phyloP scores from a whole-genome alignment of 2,888 invertebrate species.

The Cephus runcator region DNA sequence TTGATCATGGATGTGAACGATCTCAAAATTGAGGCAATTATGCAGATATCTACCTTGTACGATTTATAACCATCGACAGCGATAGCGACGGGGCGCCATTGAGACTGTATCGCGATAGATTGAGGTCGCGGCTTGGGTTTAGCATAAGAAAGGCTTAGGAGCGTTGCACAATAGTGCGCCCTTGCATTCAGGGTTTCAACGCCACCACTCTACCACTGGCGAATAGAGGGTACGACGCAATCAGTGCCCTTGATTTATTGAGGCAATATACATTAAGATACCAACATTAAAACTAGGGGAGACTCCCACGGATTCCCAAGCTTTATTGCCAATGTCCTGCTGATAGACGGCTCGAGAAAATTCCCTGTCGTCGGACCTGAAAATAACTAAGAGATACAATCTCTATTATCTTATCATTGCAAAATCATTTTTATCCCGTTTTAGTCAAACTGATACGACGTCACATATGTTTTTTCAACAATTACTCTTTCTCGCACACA shows the following conservation, averaged over 20 bases:
- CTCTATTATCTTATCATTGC: neutral
- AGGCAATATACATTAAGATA: constrained; percentile 66
- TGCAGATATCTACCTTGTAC: constrained; percentile 8
- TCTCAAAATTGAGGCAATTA: constrained; percentile 12
- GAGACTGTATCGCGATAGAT: constrained; percentile 28
- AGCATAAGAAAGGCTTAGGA: constrained; percentile 59
- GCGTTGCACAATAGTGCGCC: constrained; percentile 45
- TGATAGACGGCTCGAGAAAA: constrained; percentile 31
- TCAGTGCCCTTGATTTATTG: constrained; percentile 65
- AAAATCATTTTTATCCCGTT: neutral
- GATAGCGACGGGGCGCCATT: constrained; percentile 23
- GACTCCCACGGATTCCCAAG: constrained; percentile 52
- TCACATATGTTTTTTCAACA: constrained; percentile 15
- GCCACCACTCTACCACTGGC: constrained; percentile 14
- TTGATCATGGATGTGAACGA: neutral
- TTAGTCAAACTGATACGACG: constrained; percentile 18
- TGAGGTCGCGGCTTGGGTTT: constrained; percentile 41
- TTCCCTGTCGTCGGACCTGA: constrained; percentile 32
- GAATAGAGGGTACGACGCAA: constrained; percentile 53
- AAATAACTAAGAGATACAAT: neutral
- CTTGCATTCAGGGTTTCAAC: constrained; percentile 18
- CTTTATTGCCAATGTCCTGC: constrained; percentile 47
- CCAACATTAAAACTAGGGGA: constrained; percentile 65
- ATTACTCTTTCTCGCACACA: neutral
- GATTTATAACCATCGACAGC: constrained; percentile 21